phyloP scores from a whole-genome alignment of 2,888 invertebrate genomes.

The Adelognathus sp. region DNA sequence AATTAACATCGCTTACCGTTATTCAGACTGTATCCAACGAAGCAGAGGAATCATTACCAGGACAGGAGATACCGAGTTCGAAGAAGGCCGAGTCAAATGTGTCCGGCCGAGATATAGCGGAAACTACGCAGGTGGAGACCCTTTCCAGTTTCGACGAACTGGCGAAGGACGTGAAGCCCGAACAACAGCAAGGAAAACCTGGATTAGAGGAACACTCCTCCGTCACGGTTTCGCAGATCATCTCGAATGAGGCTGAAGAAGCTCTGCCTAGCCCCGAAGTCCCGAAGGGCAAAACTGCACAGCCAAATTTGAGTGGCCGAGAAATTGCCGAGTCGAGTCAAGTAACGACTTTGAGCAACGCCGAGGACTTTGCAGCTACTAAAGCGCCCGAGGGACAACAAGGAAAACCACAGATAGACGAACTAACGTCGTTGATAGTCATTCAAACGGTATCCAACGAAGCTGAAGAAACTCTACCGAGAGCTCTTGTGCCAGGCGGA shows the following conservation, averaged over 20 bases:
- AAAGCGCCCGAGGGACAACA: slow-evolving; percentile 59
- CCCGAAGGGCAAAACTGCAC: slow-evolving; percentile 76
- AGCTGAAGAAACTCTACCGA: slow-evolving; percentile 55
- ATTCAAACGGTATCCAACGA: slow-evolving; percentile 65
- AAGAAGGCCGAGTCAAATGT: slow-evolving; percentile 68
- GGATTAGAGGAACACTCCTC: slow-evolving; percentile 66
- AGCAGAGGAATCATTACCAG: slow-evolving; percentile 62
- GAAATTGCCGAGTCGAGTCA: slow-evolving; percentile 73
- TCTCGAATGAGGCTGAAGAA: slow-evolving; percentile 62
- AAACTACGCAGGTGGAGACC: slow-evolving; percentile 69
- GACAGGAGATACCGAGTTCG: slow-evolving; percentile 67
- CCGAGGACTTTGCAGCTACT: slow-evolving; percentile 60
- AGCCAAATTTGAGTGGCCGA: slow-evolving; percentile 72
- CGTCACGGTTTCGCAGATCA: slow-evolving; percentile 64
- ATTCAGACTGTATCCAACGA: slow-evolving; percentile 69
- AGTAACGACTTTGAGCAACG: slow-evolving; percentile 68
- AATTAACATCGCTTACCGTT: slow-evolving; percentile 65
- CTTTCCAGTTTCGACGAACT: slow-evolving; percentile 60
- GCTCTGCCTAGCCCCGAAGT: slow-evolving; percentile 57
- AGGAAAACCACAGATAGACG: slow-evolving; percentile 62
- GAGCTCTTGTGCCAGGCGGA: slow-evolving; percentile 48
- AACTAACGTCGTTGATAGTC: slow-evolving; percentile 62
- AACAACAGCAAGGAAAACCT: slow-evolving; percentile 60
- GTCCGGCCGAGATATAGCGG: slow-evolving; percentile 74
- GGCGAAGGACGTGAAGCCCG: slow-evolving; percentile 22